Conservation (phyloP, 2,113 vertebrate genomes). For the Heliornis fulica region DNA sequence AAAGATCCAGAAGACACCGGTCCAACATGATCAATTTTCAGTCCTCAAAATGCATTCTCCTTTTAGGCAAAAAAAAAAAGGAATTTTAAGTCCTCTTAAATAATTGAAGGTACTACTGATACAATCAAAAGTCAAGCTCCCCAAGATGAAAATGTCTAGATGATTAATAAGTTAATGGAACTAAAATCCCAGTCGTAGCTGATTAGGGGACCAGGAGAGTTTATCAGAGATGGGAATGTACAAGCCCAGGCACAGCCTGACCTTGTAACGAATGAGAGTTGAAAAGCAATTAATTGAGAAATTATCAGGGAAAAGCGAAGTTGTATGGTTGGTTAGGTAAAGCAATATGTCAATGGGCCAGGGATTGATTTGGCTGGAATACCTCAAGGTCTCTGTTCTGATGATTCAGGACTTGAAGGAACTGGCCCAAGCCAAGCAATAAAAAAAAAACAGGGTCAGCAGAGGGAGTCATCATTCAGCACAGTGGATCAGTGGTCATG, state of each 20-base stretch:
- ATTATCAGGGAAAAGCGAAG: slow-evolving; percentile 80
- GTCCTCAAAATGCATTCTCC: slow-evolving; percentile 10
- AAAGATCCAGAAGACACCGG: not conserved
- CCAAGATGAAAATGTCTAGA: slow-evolving; percentile 63
- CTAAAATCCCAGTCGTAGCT: slow-evolving; percentile 66
- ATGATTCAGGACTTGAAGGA: slow-evolving; percentile 76
- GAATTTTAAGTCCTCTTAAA: slow-evolving; percentile 63
- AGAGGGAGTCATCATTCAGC: slow-evolving; percentile 55
- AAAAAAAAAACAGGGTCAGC: slow-evolving; percentile 63
- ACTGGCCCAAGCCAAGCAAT: slow-evolving; percentile 54
- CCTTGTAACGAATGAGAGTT: slow-evolving; percentile 86
- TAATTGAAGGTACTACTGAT: slow-evolving; percentile 68
- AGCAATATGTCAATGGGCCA: slow-evolving; percentile 84
- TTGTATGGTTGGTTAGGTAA: slow-evolving; percentile 85
- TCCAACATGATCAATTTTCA: not conserved
- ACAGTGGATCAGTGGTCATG: not conserved
- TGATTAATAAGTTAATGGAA: slow-evolving; percentile 80
- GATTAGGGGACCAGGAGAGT: slow-evolving; percentile 64
- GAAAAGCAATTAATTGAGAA: slow-evolving; percentile 88
- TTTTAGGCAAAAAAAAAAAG: slow-evolving; percentile 20
- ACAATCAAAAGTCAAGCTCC: slow-evolving; percentile 69
- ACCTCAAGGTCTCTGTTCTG: slow-evolving; percentile 83
- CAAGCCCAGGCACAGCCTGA: slow-evolving; percentile 76
- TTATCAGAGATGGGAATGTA: slow-evolving; percentile 61
- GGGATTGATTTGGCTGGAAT: slow-evolving; percentile 83